Conservation (phyloP, 2,888 invertebrate genomes). For the Caradrina clavipalpis region DNA sequence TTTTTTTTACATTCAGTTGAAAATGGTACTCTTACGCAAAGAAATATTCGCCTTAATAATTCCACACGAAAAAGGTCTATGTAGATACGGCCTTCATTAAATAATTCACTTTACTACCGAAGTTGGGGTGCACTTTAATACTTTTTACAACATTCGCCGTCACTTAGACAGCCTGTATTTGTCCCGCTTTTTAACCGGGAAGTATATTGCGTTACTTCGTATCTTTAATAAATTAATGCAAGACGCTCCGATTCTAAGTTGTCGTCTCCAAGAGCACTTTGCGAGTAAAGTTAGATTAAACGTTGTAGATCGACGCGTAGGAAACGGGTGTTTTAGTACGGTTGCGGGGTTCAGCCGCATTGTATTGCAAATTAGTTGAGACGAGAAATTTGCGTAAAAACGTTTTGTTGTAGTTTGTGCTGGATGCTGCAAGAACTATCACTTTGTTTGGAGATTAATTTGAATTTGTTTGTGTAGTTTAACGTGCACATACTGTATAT, state of each 20-base stretch:
- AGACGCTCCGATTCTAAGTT: slow-evolving; percentile 72
- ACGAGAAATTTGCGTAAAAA: slow-evolving; percentile 60
- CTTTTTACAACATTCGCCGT: slow-evolving; percentile 41
- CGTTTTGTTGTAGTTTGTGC: slow-evolving; percentile 32
- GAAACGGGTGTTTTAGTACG: slow-evolving; percentile 76
- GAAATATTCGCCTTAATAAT: slow-evolving; percentile 17
- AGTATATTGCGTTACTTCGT: slow-evolving; percentile 47
- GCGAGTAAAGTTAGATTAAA: slow-evolving; percentile 86
- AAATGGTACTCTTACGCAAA: not conserved
- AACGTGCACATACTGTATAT: too few species aligned
- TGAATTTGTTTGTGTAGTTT: not conserved
- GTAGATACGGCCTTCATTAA: slow-evolving; percentile 21
- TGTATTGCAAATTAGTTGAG: slow-evolving; percentile 83
- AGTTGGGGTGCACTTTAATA: slow-evolving; percentile 48
- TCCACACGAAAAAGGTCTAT: slow-evolving; percentile 12
- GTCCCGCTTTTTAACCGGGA: slow-evolving; percentile 22
- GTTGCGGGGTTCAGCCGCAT: slow-evolving; percentile 72
- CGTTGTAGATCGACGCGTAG: slow-evolving; percentile 82
- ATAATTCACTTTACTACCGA: slow-evolving; percentile 51
- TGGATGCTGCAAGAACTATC: slow-evolving; percentile 18
- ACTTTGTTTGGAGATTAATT: slow-evolving; percentile 8
- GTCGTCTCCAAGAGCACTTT: slow-evolving; percentile 77
- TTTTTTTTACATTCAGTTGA: not conserved
- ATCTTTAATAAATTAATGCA: slow-evolving; percentile 75
- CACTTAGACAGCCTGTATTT: slow-evolving; percentile 33